phyloP scores from a whole-genome alignment of 1,140 invertebrate species.

The Pseudomyrmex cubaensis region DNA sequence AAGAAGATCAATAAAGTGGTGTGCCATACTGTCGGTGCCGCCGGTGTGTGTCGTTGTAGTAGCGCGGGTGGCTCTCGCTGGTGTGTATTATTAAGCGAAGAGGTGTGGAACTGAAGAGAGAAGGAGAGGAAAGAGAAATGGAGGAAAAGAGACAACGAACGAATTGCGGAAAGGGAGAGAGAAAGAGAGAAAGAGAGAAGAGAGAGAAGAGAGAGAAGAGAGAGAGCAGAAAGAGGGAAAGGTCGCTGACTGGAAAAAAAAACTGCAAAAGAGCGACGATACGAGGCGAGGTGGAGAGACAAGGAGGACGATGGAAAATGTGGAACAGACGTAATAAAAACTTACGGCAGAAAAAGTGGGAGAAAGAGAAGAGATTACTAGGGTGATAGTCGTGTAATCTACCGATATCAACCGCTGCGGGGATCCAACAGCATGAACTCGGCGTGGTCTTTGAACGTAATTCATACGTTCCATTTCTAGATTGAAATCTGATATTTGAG shows the following conservation, averaged over 20 bases:
- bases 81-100: constrained; percentile 82
- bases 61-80: constrained; percentile 75
- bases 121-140: not conserved
- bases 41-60: constrained; percentile 75
- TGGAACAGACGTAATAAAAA: constrained; percentile 75
- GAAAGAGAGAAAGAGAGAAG: constrained; percentile 51
- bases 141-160: not conserved
- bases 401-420: constrained; percentile 53
- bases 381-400: constrained; percentile 28
- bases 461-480: constrained; percentile 13
- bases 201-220: constrained; percentile 29
- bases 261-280: constrained; percentile 61
- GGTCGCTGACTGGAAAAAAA: constrained; percentile 55
- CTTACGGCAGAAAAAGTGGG: constrained; percentile 23
- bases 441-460: constrained; percentile 32
- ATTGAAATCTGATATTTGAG: constrained; percentile 34
- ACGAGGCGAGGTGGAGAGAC: not conserved
- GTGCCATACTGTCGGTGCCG: constrained; percentile 79
- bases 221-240: constrained; percentile 51
- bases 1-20: constrained; percentile 84
- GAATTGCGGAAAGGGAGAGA: constrained; percentile 1
- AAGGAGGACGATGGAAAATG: constrained; percentile 64
- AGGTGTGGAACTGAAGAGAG: constrained; percentile 74
- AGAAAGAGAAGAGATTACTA: constrained; percentile 19
- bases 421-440: not conserved